Conservation (phyloP, 2,888 invertebrate species). For the Dolichopus griseipennis region DNA sequence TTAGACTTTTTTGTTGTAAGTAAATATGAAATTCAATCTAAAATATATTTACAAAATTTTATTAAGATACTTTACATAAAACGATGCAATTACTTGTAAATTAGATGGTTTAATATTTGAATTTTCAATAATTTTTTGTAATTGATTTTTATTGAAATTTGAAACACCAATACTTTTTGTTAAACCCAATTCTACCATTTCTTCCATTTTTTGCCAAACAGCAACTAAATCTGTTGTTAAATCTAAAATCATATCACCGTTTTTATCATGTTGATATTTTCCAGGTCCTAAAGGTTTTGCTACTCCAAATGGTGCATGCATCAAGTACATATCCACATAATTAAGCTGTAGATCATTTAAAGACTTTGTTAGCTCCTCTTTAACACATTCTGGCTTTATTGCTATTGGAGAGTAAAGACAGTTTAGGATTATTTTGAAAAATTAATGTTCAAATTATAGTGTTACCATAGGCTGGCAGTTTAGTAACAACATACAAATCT, state of each 20-base stretch:
- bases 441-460: not conserved
- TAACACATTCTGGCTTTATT: slow-evolving; percentile 55
- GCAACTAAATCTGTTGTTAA: slow-evolving; percentile 58
- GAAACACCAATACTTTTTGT: slow-evolving; percentile 75
- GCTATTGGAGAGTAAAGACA: slow-evolving; percentile 37
- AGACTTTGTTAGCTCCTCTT: slow-evolving; percentile 58
- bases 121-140: slow-evolving; percentile 54
- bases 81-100: slow-evolving; percentile 50
- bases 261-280: slow-evolving; percentile 43
- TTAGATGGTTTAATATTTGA: slow-evolving; percentile 55
- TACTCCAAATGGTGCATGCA: slow-evolving; percentile 68
- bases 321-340: slow-evolving; percentile 73
- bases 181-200: slow-evolving; percentile 49
- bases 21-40: slow-evolving; percentile 70
- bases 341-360: slow-evolving; percentile 60
- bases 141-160: slow-evolving; percentile 68
- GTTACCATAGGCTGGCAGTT: slow-evolving; percentile 58
- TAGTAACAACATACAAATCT: slow-evolving; percentile 74
- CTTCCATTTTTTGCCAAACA: slow-evolving; percentile 59
- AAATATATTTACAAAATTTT: too few relatives aligned
- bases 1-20: slow-evolving; percentile 60
- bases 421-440: not conserved
- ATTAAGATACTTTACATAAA: too few relatives aligned
- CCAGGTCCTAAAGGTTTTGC: slow-evolving; percentile 26
- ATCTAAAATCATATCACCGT: slow-evolving; percentile 55